Conservation (phyloP, 2,113 vertebrate species). For the Ictalurus punctatus region DNA sequence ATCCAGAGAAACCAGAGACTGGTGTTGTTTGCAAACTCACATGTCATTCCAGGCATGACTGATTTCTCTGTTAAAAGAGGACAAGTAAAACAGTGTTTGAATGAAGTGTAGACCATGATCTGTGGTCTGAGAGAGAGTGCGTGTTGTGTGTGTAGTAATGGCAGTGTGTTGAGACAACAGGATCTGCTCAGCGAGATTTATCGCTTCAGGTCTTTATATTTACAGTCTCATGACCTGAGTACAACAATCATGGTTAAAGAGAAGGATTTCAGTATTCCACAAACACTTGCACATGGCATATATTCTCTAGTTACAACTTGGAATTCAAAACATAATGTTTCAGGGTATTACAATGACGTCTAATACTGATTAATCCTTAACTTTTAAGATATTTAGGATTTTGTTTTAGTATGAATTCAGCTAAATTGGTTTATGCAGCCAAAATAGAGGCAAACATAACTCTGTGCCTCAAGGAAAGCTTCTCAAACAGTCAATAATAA, state of each 20-base stretch:
- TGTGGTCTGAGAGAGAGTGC: constrained; percentile 48
- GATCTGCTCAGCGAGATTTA: constrained; percentile 85
- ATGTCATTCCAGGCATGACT: constrained; percentile 39
- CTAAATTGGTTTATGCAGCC: neutral
- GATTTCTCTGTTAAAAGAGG: constrained; percentile 43
- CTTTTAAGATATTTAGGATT: neutral
- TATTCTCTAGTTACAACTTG: constrained; percentile 14
- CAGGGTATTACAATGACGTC: neutral
- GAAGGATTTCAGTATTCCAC: constrained; percentile 69
- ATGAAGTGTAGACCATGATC: constrained; percentile 27
- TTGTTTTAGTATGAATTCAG: neutral
- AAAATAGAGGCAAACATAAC: neutral
- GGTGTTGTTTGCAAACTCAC: constrained; percentile 23
- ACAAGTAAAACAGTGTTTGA: constrained; percentile 47
- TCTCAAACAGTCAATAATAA: neutral
- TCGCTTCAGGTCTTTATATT: constrained; percentile 84
- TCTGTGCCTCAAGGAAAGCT: neutral
- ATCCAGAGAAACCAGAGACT: constrained; percentile 28
- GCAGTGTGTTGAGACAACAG: constrained; percentile 67
- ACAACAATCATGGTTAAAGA: constrained; percentile 76
- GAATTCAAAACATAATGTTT: neutral
- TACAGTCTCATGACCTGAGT: constrained; percentile 96
- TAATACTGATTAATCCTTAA: neutral
- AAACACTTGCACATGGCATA: constrained; percentile 54
- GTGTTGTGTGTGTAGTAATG: constrained; percentile 42